Base-by-base conservation (phyloP, 2,888 invertebrate genomes). In the Eupithecia vulgata region DNA sequence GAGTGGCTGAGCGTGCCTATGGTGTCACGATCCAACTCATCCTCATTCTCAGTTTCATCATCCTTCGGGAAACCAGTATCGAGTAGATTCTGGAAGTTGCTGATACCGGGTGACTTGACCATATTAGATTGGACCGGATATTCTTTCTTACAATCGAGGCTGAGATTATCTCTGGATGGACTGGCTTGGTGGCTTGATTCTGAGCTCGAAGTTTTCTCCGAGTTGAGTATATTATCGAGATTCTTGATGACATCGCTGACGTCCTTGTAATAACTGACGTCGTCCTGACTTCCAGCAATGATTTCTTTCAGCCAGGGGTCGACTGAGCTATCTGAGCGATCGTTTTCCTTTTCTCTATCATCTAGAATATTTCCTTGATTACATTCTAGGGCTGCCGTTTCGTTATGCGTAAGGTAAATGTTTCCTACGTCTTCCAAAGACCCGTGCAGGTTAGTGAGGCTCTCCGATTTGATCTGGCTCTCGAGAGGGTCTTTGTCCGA, bases 381-480 rank as follows among this genome's bases (percentile, higher is more conserved):
- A 74, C 93, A 93, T 72, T 94, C 94, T 8, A 90, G 84, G 0
- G 87, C 83, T 0, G 93, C 87, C 12, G 87, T 89, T 80, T 94
- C 94, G 73, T 92, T 91, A 80, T 93, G 94, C 12, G 91, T 92
- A 75, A 94, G 91, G 81, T 94, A 93, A 73, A 93, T 93, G 74
- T 93, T 93, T 37, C 92, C 85, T 1, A 95, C 92, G 82, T 95
- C 95, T 74, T 96, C 96, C 6, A 97, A 88, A 1, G 96, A 97
- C 0, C 97, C 97, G 80, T 96, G 96, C 1, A 97, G 91, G 83
- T 97, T 97, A 57, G 94, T 95, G 57, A 96, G 87, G 80, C 95
- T 95, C 52, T 95, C 95, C 0, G 95, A 94, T 79, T 93, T 95
- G 68, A 89, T 86, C 81, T 91, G 93, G 42, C 88, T 78, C 0